These are phyloP conservation scores for Cebus imitator DNA, from an alignment of 2,113 vertebrate species.

Conservation along the genomic window DNA sequence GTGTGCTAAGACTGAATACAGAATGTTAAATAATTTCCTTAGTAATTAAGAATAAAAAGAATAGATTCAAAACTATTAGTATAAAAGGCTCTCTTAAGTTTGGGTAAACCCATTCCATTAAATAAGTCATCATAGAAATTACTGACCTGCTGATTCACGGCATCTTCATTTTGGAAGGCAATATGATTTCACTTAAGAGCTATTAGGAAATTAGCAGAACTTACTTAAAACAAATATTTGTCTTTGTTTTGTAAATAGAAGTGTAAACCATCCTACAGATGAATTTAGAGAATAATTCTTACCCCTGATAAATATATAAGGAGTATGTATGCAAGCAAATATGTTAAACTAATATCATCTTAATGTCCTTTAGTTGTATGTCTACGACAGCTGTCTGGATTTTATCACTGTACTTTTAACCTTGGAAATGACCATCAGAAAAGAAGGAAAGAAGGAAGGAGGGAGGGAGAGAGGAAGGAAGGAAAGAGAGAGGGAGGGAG, in stretches of 20 bases:
- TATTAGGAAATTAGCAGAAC: neutral
- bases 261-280: neutral
- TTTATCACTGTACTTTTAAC: conserved; percentile 36
- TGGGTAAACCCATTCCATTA: neutral
- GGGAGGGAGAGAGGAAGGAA: too few species aligned
- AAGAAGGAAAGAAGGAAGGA: neutral
- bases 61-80: neutral
- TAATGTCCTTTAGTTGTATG: neutral
- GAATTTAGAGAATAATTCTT: neutral
- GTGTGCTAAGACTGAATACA: neutral
- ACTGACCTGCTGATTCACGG: neutral
- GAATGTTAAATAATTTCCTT: neutral
- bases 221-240: neutral
- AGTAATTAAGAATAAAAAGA: neutral
- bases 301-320: neutral
- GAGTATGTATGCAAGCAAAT: neutral
- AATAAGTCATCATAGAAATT: neutral
- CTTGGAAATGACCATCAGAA: conserved; percentile 71
- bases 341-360: neutral
- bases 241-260: neutral
- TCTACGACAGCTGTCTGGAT: neutral
- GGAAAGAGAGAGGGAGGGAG: too few species aligned
- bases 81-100: neutral
- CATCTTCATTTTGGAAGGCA: neutral
- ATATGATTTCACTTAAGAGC: neutral